phyloP scores from a whole-genome alignment of 1,140 invertebrate genomes.

The Physella acuta region DNA sequence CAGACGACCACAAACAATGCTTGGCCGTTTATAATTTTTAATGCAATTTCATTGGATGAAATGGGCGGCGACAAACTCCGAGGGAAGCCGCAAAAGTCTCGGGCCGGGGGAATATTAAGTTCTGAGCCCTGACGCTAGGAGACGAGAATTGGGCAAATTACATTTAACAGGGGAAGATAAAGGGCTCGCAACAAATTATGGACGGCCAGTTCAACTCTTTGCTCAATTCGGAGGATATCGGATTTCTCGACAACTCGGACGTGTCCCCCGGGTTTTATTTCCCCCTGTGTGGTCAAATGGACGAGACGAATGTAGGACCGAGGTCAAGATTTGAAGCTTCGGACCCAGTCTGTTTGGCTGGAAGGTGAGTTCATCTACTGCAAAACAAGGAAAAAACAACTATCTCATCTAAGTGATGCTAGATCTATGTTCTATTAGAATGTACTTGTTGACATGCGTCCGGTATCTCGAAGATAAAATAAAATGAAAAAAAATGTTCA shows the following conservation, averaged over 20 bases:
- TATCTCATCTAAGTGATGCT: too few species aligned
- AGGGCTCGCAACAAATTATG: constrained; percentile 21
- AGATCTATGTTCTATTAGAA: neutral
- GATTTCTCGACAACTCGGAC: constrained; percentile 19
- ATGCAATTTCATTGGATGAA: constrained; percentile 25
- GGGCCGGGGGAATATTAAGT: constrained; percentile 22
- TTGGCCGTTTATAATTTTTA: constrained; percentile 2
- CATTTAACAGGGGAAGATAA: constrained; percentile 19
- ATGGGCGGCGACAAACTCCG: constrained; percentile 13
- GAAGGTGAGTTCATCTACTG: constrained; percentile 2
- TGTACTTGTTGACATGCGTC: neutral
- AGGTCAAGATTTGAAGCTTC: constrained; percentile 6
- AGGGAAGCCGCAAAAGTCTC: constrained; percentile 9
- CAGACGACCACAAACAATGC: too few species aligned
- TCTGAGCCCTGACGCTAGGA: constrained; percentile 10
- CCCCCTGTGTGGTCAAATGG: constrained; percentile 15
- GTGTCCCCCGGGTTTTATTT: constrained; percentile 8
- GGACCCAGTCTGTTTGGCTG: neutral
- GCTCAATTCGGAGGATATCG: constrained; percentile 18
- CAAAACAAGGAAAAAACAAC: too few species aligned
- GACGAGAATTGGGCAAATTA: constrained; percentile 23
- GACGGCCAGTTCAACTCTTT: constrained; percentile 19
- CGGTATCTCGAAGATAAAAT: neutral
- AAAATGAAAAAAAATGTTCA: neutral
- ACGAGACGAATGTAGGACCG: neutral